Evolutionary conservation across 2,888 invertebrate genomes (phyloP).

Genomic region (Pachycephus smyrnensis): DNA sequence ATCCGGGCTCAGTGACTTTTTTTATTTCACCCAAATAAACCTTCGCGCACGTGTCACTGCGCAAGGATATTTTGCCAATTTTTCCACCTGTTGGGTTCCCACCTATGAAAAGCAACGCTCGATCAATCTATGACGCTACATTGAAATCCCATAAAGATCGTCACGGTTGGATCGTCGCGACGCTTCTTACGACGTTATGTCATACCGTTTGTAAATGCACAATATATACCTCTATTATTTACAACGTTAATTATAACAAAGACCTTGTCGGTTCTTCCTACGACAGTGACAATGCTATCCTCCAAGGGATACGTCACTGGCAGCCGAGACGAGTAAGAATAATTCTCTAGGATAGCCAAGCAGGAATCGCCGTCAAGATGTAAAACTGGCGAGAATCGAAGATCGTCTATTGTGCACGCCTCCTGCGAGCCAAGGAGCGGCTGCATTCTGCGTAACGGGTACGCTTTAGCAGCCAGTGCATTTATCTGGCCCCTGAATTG

Average conservation of each 20-base stretch:
- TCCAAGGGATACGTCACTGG: background rate
- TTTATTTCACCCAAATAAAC: background rate
- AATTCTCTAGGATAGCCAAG: background rate
- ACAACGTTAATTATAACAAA: background rate
- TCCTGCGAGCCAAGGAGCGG: background rate
- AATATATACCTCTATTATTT: background rate
- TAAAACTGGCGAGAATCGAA: background rate
- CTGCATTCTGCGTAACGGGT: background rate
- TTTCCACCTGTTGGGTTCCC: background rate
- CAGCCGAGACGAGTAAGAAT: background rate
- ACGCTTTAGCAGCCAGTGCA: conserved; percentile 15
- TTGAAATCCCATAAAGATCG: background rate
- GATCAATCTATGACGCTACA: background rate
- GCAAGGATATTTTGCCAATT: too few species aligned
- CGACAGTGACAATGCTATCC: background rate
- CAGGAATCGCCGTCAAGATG: background rate
- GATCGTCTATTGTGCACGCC: background rate
- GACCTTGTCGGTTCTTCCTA: background rate
- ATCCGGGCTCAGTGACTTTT: background rate
- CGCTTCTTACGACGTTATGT: background rate
- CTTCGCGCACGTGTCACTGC: too few species aligned
- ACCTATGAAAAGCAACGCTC: background rate
- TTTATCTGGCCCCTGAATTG: conserved; percentile 36
- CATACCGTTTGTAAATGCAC: background rate
- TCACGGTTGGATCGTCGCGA: background rate